Evolutionary conservation across 2,888 invertebrate species (phyloP), one percentile per base, ranked within the genome.

Genomic region (Nemotelus pantherinus): DNA sequence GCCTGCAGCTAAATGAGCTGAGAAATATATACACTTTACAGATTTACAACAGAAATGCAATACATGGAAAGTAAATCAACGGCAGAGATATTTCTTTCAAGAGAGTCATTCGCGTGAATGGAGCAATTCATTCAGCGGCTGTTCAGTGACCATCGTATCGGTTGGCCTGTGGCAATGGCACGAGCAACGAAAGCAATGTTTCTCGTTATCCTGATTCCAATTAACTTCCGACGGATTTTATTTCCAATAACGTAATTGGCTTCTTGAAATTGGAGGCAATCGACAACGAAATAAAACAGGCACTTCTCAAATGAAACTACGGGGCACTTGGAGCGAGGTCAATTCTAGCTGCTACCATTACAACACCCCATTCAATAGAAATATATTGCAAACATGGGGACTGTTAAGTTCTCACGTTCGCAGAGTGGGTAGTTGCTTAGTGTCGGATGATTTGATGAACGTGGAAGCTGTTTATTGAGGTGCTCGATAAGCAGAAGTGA

Each of bases 161-260:
- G 25, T 25, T 53, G 53, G 25, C 65, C 10, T 7, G 45, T 9
- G 10, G n/a, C 45, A 47, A 3, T 55, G 39, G 47, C 47, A 48
- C 39, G 57, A 5, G 45, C 71, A 2, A 25, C 25, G 25, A 25
- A 25, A 10, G 72, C 39, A 43, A 25, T 6, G 41, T 50, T 63
- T 63, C 63, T 64, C 64, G 44, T 76, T 68, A 77, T 70, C 77
- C 77, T 39, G 76, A 76, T 78, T 79, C 79, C 79, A 79, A 79
- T 79, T 79, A 79, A 79, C 76, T 76, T 77, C 70, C 74, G 76
- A 78, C 72, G 78, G 79, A 79, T 79, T 79, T 79, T 79, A 79
- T 79, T 79, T 78, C 78, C 79, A 79, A 79, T 79, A 78, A 79
- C 77, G 79, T 79, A 79, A 79, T 79, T 79, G 79, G 77, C 77